phyloP scores from a whole-genome alignment of 2,888 invertebrate species.

The Cabera pusaria region DNA sequence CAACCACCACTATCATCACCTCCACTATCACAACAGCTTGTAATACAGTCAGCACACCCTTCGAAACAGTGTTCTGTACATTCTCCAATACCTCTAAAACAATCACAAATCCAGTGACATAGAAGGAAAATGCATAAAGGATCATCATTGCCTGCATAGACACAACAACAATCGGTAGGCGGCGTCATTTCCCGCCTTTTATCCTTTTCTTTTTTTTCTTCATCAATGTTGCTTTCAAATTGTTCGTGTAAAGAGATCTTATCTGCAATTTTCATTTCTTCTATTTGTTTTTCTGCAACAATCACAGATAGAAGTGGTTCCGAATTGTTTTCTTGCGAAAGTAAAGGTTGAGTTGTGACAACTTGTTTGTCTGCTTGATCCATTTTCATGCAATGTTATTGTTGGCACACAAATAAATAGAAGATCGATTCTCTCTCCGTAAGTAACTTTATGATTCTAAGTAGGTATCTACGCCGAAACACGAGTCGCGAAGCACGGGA shows the following conservation, averaged over 20 bases:
- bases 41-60: slow-evolving; percentile 36
- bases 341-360: slow-evolving; percentile 1
- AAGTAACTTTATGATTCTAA: too few relatives aligned
- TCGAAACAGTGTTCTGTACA: slow-evolving; percentile 42
- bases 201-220: slow-evolving; percentile 20
- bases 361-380: not conserved
- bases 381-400: slow-evolving; percentile 1
- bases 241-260: too few relatives aligned
- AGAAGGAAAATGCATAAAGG: slow-evolving; percentile 29
- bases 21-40: slow-evolving; percentile 36
- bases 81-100: slow-evolving; percentile 32
- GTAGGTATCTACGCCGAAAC: too few relatives aligned
- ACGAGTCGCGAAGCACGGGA: too few relatives aligned
- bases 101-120: slow-evolving; percentile 33
- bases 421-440: too few relatives aligned
- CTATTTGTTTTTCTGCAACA: slow-evolving; percentile 2
- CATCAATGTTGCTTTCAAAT: too few relatives aligned
- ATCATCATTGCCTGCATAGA: slow-evolving; percentile 30
- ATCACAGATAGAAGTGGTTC: too few relatives aligned
- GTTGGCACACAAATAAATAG: too few relatives aligned
- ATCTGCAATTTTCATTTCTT: too few relatives aligned
- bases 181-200: slow-evolving; percentile 4
- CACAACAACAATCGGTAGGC: slow-evolving; percentile 35
- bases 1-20: slow-evolving; percentile 14
- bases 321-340: not conserved